Evolutionary conservation across 2,113 vertebrate genomes (phyloP), one percentile per base, ranked within the genome.

Genomic region (Benitochromis conjunctus): DNA sequence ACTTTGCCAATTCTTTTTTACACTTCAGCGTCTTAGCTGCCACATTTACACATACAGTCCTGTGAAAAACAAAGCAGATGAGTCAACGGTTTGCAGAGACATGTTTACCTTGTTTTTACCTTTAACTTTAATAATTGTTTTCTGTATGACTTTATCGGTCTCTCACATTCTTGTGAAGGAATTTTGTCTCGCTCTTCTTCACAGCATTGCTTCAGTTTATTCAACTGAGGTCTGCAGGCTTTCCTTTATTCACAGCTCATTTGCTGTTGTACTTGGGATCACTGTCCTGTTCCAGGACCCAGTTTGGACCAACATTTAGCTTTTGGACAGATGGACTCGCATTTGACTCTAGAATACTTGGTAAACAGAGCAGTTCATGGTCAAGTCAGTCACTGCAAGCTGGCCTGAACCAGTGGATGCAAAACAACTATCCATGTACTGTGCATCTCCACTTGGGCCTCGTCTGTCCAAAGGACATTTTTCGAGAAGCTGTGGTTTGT

Each of bases 191-290:
- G 2, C 16, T 71, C 5, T 10, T 66, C 62, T 66, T 14, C 18
- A 66, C 19, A 66, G 19, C 62, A 41, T 41, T 66, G 38, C 62
- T 41, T 66, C 62, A 41, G 34, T 66, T 71, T 16, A 71, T 21
- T 43, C 64, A 0, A 14, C 13, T 26, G 64, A 46, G 13, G 38
- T 21, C 21, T 46, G 66, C 5, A 71, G 66, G 21, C 38, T 26
- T 3, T 71, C 13, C 24, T 46, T 71, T 71, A 26, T 0, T 21
- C 21, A 71, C 13, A 69, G 18, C 18, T 64, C 31, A 64, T 38
- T 64, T 2, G 10, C 60, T 1, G 7, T 12, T 0, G 14, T 69
- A 0, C 64, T 43, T 8, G 2, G 21, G 66, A 71, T 46, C 38
- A 18, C 38, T 0, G 66, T 71, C 41, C 21, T 46, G 21, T 26